Evolutionary conservation across 1,140 invertebrate genomes (phyloP), one percentile per base, ranked within the genome.

Genomic region (Myzus persicae): DNA sequence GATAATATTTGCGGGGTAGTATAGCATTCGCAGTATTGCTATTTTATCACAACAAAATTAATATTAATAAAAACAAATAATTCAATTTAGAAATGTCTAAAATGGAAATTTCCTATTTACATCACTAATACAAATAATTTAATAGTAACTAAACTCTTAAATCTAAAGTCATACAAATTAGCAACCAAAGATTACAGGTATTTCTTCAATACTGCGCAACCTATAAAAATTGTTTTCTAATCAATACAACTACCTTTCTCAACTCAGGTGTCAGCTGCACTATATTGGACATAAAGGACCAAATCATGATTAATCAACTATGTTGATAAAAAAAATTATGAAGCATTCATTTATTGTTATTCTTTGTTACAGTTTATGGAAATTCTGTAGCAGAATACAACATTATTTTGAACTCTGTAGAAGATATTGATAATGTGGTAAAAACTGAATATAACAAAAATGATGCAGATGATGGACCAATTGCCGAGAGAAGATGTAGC

Each of bases 401-500:
- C n/a, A 96, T 97, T 94, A 94, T 96, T 91, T 98, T 98, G 93
- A 97, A 97, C 94, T 96, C 95, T 6, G 95, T 96, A 54, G 94
- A 96, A 94, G 95, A 95, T 44, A 96, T 95, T 90, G 94, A 94
- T 11, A 94, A 95, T n/a, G 87, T 94, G 0, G 94, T 95, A 87
- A 94, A 93, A 91, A 94, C 94, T 93, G 82, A 95, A 95, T 11
- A 59, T 8, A 94, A 95, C 90, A 94, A 95, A 89, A 95, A 96
- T 6, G 95, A 95, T 20, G 95, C 96, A 85, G 95, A 96, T 0
- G 97, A 98, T 94, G 98, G 98, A 9, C 98, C 98, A 40, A 95
- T 97, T 42, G 97, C 98, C 26, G 98, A 99, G 94, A 96, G 98
- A 94, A 97, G 97, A 94, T 99, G 99, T 95, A 96, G 97, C 4